Base-by-base conservation (phyloP, 2,113 vertebrate species). In the Cryptotis parvus region DNA sequence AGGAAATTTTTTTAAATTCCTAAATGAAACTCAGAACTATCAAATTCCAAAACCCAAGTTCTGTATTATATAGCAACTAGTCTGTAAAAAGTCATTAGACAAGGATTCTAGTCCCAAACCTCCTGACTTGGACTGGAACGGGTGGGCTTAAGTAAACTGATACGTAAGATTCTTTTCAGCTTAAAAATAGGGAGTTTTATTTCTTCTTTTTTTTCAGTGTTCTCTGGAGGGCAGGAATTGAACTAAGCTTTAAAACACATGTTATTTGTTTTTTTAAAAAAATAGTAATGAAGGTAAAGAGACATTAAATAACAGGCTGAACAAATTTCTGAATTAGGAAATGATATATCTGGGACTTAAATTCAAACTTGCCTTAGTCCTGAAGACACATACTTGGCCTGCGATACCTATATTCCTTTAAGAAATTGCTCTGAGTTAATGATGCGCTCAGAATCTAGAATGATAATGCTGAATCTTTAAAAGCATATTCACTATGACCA, bases 1-100 rank as follows among this genome's bases (percentile, higher is more conserved):
- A 52, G 49, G 49, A 14, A 52, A 14, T 4, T 52, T 52, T 52
- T 52, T 52, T 10, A 80, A 39, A 27, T 14, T 55, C 35, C 26
- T 73, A 6, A 83, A 70, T 74, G 78, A 75, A 87, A 84, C 20
- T 75, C 41, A 83, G 29, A 87, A 58, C 27, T n/a, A 35, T 65
- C n/a, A 29, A 35, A 4, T 72, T 70, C 43, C 35, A 45, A 90
- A 82, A 39, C 24, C 29, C 68, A 35, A 14, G 10, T 0, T 87
- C 31, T 72, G 41, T 63, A n/a, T 20, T 52, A 2, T 27, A 39
- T 8, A 31, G 29, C 37, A 86, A 65, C 0, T 4, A 76, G 10
- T 4, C 45, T 41, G 27, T 5, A 83, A 4, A 7, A 6, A 75
- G 4, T 22, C 6, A 39, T 4, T 2, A 58, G 16, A 35, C 12